These are phyloP conservation scores for Canis aureus DNA, from an alignment of 2,113 vertebrate genomes.

Conservation along the genomic window DNA sequence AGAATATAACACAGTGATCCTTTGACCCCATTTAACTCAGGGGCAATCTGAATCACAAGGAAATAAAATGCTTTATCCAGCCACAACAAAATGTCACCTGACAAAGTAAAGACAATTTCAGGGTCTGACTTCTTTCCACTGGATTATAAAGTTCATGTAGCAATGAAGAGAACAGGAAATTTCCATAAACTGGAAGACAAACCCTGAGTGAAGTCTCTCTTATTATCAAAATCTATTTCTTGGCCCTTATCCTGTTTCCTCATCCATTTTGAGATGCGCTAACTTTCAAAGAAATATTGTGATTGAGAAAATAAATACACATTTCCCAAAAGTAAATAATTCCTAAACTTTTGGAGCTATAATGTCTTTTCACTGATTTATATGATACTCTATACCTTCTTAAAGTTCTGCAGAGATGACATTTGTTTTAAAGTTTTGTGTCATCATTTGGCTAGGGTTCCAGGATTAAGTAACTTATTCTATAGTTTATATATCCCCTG, in stretches of 20 bases:
- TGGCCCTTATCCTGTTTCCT: neutral
- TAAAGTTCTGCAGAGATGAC: neutral
- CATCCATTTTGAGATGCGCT: neutral
- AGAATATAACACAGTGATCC: neutral
- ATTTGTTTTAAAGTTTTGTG: neutral
- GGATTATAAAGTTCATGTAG: neutral
- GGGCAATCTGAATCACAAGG: neutral
- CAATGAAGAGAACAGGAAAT: neutral
- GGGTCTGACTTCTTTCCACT: neutral
- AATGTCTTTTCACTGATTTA: neutral
- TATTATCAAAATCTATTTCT: neutral
- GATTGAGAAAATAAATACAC: neutral
- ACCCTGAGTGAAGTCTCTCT: neutral
- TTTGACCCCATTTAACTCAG: neutral
- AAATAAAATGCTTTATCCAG: neutral
- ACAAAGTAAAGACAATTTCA: neutral
- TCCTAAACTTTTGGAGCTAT: neutral
- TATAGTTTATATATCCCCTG: neutral
- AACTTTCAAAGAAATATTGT: slow-evolving; percentile 19
- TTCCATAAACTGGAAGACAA: neutral
- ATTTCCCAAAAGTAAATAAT: neutral
- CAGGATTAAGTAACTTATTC: neutral
- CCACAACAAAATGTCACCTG: neutral
- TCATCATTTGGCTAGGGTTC: slow-evolving; percentile 4
- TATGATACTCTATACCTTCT: neutral